A percentile compares a stretch with the other conserved stretches of the same genome.
phyloP scores from a whole-genome alignment of 1,140 invertebrate species.

The Drosophila trapezifrons region DNA sequence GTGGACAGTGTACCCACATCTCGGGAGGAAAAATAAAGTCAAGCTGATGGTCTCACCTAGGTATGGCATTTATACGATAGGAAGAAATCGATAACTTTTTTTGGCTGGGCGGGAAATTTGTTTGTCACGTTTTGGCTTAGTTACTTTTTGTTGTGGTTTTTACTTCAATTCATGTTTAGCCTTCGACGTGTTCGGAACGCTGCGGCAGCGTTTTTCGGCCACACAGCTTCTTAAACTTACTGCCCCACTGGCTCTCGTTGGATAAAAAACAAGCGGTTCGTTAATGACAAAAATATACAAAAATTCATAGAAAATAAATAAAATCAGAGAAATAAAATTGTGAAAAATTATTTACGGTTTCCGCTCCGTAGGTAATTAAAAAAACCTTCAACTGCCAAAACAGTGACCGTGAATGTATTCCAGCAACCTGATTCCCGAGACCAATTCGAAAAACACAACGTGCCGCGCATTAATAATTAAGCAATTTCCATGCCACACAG shows the following conservation, averaged over 20 bases:
- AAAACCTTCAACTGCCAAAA: constrained; percentile 58
- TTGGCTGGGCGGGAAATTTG: constrained; percentile 14
- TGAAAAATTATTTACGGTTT: constrained; percentile 20
- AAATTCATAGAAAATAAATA: neutral
- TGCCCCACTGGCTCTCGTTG: neutral
- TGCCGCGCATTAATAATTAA: constrained; percentile 67
- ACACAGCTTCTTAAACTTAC: constrained; percentile 8
- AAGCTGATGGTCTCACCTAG: neutral
- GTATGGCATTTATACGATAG: neutral
- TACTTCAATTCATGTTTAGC: constrained; percentile 30
- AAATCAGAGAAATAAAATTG: neutral
- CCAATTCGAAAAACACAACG: constrained; percentile 48
- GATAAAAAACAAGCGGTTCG: constrained; percentile 27
- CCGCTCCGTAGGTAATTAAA: constrained; percentile 12
- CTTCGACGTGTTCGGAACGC: constrained; percentile 33
- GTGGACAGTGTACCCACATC: neutral
- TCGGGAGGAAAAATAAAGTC: neutral
- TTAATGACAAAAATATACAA: neutral
- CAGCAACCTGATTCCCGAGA: constrained; percentile 36
- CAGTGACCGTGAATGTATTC: constrained; percentile 69
- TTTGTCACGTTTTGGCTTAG: neutral
- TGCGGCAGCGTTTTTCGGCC: constrained; percentile 21
- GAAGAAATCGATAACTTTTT: neutral
- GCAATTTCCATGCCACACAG: constrained; percentile 68
- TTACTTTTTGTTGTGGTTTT: constrained; percentile 11